phyloP scores from a whole-genome alignment of 2,888 invertebrate species.

The Agrochola macilenta region DNA sequence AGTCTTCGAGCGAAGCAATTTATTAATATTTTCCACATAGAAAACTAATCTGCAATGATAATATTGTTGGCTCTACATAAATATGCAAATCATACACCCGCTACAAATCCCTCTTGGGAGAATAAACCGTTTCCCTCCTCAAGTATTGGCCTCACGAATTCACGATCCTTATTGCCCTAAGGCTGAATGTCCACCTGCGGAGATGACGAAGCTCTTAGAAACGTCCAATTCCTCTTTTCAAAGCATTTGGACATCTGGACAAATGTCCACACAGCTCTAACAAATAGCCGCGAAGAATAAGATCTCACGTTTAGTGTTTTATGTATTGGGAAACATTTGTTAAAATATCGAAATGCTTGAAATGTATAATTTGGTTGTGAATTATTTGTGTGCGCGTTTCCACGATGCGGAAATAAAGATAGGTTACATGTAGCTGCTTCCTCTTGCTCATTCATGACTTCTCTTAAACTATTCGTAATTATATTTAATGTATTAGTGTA shows the following conservation, averaged over 20 bases:
- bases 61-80: conserved; percentile 72
- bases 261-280: conserved; percentile 37
- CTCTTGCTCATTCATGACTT: conserved; percentile 40
- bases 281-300: conserved; percentile 15
- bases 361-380: conserved; percentile 48
- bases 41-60: conserved; percentile 71
- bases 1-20: conserved; percentile 44
- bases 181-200: conserved; percentile 70
- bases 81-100: conserved; percentile 75
- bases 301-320: conserved; percentile 13
- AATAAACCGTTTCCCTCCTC: conserved; percentile 69
- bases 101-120: conserved; percentile 73
- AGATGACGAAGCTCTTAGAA: conserved; percentile 58
- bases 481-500: conserved; percentile 70
- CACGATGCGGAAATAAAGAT: conserved; percentile 11
- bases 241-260: conserved; percentile 40
- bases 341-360: conserved; percentile 35
- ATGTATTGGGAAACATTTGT: conserved; percentile 26
- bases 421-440: conserved; percentile 34
- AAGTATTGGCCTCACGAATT: conserved; percentile 71
- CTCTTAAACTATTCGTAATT: conserved; percentile 41
- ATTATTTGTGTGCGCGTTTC: conserved; percentile 29
- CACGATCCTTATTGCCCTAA: conserved; percentile 69
- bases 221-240: conserved; percentile 31
- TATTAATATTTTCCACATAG: conserved; percentile 61